Base-by-base conservation (phyloP, 1,140 invertebrate species). In the Archegozetes longisetosus region DNA sequence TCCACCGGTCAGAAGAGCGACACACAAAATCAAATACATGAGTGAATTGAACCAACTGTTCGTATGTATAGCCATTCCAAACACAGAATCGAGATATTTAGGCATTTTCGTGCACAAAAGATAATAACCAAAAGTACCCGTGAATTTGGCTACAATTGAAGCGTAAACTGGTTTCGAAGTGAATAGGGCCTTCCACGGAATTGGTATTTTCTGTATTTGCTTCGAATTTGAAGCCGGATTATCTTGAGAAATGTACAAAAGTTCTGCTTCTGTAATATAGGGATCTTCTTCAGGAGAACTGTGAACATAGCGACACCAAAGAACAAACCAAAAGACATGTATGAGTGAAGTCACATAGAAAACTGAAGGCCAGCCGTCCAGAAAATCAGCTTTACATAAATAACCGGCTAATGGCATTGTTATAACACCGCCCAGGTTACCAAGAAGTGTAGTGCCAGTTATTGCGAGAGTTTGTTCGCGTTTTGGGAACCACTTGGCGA, bases 331-430 rank as follows among this genome's bases (percentile, higher is more conserved):
- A 40, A 40, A 9, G 6, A 40, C 32, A 40, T 40, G 32, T 40
- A 40, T 17, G 6, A 40, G 32, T 40, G 78, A 40, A 77, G 76
- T 84, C 84, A 88, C 23, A 40, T 40, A 40, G 32, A 40, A 40
- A 40, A 40, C 32, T 40, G 32, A 40, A 84, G 61, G 50, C 62
- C 63, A 47, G 40, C 83, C 2, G 6, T 17, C 6, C 17, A 40
- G 32, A 67, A 66, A 28, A 61, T 59, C 50, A 65, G 65, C 24
- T 64, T 40, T 62, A 54, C 76, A 76, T 47, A 71, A 58, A 17
- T 65, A 62, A 6, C 69, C 70, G 22, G 66, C 61, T 1, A 70
- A 20, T 20, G 68, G 62, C 54, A 68, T 54, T 12, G 66, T 63
- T 2, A 71, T 23, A 1, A 69, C 65, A 17, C 67, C 70, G n/a